These are phyloP conservation scores for Cossypha dichroa DNA, from an alignment of 2,797 vertebrate species.

Conservation along the genomic window DNA sequence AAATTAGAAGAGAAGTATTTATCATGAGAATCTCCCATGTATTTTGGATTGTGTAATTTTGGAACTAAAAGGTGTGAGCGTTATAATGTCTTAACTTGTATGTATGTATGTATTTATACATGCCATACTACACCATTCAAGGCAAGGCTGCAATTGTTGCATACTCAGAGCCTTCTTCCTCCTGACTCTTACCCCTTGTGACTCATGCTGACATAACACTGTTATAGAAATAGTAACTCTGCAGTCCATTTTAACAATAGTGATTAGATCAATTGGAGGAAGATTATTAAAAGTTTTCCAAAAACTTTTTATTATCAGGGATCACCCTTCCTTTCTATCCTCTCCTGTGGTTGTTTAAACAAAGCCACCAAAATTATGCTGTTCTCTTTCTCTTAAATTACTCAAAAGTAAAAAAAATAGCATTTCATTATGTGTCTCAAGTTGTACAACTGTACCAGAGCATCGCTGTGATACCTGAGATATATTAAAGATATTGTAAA, in stretches of 20 bases:
- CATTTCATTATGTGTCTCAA: not conserved
- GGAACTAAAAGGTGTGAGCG: not conserved
- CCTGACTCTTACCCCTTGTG: not conserved
- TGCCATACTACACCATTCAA: not conserved
- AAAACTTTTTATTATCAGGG: not conserved
- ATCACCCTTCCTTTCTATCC: not conserved
- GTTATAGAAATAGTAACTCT: not conserved
- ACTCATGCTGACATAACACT: not conserved
- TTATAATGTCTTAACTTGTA: not conserved
- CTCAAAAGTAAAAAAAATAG: not conserved
- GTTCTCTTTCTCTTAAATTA: not conserved
- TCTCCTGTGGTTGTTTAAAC: not conserved
- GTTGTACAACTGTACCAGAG: not conserved
- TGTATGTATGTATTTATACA: too few relatives aligned
- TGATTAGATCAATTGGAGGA: not conserved
- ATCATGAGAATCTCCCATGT: not conserved
- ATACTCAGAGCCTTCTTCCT: not conserved
- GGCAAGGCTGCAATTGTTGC: not conserved
- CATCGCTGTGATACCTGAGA: not conserved
- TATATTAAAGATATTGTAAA: not conserved
- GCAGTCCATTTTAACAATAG: not conserved
- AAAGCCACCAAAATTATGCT: rapidly evolving
- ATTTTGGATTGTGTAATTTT: not conserved
- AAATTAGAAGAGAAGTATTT: not conserved
- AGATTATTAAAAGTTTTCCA: not conserved